Percentiles rank a stretch among this genome's conserved stretches.
phyloP scores from a whole-genome alignment of 2,797 vertebrate species.

The Cyprinella venusta region DNA sequence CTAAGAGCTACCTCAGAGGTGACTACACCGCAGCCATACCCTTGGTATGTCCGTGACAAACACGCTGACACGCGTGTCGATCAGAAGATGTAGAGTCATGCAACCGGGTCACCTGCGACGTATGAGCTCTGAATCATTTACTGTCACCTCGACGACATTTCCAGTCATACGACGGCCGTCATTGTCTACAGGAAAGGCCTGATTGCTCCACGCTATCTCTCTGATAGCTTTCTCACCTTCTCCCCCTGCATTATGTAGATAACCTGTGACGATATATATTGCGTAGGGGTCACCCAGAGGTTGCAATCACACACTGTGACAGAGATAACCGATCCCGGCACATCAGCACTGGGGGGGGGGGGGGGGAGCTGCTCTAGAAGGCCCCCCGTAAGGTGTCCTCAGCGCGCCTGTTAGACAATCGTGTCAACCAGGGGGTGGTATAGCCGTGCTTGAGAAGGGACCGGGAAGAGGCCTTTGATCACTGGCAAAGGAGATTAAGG shows the following conservation, averaged over 20 bases:
- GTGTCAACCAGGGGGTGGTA: constrained; percentile 55
- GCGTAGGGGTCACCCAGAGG: constrained; percentile 82
- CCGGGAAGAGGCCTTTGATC: constrained; percentile 62
- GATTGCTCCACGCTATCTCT: constrained; percentile 64
- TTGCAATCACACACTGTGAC: constrained; percentile 82
- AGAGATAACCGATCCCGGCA: constrained; percentile 73
- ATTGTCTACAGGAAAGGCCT: constrained; percentile 74
- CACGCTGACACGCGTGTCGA: constrained; percentile 43
- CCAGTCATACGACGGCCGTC: constrained; percentile 69
- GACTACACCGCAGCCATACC: not conserved
- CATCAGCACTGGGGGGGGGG: constrained; percentile 71
- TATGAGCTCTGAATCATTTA: constrained; percentile 50
- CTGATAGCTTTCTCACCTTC: constrained; percentile 66
- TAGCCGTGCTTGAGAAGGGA: constrained; percentile 49
- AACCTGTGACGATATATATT: constrained; percentile 79
- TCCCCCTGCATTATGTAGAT: constrained; percentile 83
- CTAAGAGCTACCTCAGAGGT: constrained; percentile 28
- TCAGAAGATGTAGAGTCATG: constrained; percentile 46
- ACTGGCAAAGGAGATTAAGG: constrained; percentile 61
- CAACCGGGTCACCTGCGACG: constrained; percentile 47
- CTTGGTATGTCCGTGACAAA: constrained; percentile 56
- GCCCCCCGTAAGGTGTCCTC: constrained; percentile 56
- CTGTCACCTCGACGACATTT: constrained; percentile 63
- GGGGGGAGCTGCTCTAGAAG: constrained; percentile 49
- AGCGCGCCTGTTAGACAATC: constrained; percentile 58